Evolutionary conservation across 1,140 invertebrate species (phyloP), one percentile per base, ranked within the genome.

Genomic region (Metaphire vulgaris): DNA sequence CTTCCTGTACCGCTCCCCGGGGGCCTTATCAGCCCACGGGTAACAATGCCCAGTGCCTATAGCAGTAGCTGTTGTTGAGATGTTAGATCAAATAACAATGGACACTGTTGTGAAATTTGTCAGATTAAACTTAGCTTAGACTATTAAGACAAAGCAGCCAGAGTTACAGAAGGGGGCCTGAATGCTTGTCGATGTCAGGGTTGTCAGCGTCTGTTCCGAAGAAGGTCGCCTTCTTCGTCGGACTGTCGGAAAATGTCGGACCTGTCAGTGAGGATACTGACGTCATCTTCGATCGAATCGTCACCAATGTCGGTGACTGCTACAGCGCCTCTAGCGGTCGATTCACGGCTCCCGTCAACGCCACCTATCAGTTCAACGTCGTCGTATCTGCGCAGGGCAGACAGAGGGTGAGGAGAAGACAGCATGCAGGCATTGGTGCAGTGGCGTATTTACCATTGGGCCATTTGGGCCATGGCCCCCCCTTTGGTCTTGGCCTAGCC

Each of bases 141-240:
- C n/a, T n/a, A n/a, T n/a, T n/a, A n/a, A n/a, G n/a, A n/a, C n/a
- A n/a, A n/a, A n/a, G n/a, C n/a, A n/a, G n/a, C n/a, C n/a, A n/a
- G n/a, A n/a, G n/a, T n/a, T n/a, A n/a, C n/a, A n/a, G n/a, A n/a
- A n/a, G n/a, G n/a, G n/a, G n/a, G n/a, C n/a, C 21, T 6, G 41
- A 21, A 21, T 56, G 41, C 6, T 56, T 56, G 41, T 56, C 41
- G 21, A 56, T 56, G n/a, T n/a, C 78, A 83, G 83, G 83, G 75
- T 79, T 80, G 69, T 81, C 81, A 28, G 75, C 79, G 26, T 33
- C 70, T 33, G 34, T 30, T 15, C 30, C 66, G 6, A 31, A 75
- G 12, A 81, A 80, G 69, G 77, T 84, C 12, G 83, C 85, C 1
- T 86, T 86, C 78, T 85, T 83, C 78, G 82, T 80, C 31, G 85